Percentiles rank a stretch among this genome's conserved stretches.
These are phyloP conservation scores for Amphipoea lucens DNA, from an alignment of 2,888 invertebrate genomes.

Conservation along the genomic window DNA sequence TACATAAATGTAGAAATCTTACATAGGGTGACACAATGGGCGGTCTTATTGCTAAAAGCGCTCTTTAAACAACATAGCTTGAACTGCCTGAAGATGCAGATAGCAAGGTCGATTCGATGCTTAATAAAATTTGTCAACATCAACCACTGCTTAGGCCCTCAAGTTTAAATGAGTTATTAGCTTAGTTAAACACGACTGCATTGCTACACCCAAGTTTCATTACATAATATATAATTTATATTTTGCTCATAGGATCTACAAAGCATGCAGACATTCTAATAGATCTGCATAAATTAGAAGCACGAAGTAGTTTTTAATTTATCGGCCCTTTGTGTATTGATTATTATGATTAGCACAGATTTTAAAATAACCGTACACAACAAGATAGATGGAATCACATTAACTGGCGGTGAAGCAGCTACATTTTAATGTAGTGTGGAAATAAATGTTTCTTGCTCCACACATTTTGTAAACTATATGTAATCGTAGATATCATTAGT, in stretches of 20 bases:
- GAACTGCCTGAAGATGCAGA: not conserved
- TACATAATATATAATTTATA: conserved; percentile 14
- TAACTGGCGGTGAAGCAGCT: conserved; percentile 24
- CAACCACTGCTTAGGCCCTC: not conserved
- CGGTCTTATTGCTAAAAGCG: not conserved
- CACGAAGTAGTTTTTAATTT: conserved; percentile 1
- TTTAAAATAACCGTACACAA: conserved; percentile 16
- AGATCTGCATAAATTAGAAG: not conserved
- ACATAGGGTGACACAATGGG: not conserved
- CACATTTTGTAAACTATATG: conserved; percentile 58
- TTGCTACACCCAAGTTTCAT: conserved; percentile 21
- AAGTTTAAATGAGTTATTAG: conserved; percentile 15
- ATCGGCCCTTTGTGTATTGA: not conserved
- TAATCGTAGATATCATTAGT: too few species aligned
- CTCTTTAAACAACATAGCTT: not conserved
- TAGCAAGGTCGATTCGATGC: not conserved
- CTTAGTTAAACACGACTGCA: conserved; percentile 17
- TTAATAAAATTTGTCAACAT: conserved; percentile 1
- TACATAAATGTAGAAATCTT: not conserved
- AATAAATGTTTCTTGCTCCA: conserved; percentile 50
- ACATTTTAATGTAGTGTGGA: conserved; percentile 42
- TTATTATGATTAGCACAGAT: conserved; percentile 14
- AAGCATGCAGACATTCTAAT: not conserved
- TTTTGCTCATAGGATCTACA: conserved; percentile 1
- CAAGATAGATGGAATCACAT: conserved; percentile 14